These are phyloP conservation scores for Sebastes ruberrimus DNA, from an alignment of 2,797 vertebrate genomes.

Conservation along the genomic window DNA sequence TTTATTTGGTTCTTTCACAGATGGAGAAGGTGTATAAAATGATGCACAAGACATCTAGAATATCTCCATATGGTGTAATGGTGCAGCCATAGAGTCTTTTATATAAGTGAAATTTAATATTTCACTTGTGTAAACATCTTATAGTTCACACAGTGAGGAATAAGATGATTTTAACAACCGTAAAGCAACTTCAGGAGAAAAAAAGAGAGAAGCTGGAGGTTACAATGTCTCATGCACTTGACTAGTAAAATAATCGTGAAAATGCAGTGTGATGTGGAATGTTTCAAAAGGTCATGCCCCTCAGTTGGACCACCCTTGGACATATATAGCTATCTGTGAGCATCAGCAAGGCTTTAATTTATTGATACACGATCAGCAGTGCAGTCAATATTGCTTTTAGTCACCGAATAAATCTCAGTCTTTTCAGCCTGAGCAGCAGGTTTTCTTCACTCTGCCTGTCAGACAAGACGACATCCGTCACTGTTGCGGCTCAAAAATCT, in stretches of 20 bases:
- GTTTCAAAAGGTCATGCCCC: background rate
- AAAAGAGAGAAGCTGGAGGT: background rate
- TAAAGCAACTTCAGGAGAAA: background rate
- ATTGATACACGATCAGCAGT: background rate
- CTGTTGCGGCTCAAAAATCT: constrained; percentile 31
- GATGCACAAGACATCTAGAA: background rate
- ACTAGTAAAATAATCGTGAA: background rate
- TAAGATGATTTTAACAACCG: background rate
- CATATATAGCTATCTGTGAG: background rate
- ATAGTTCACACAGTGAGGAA: background rate
- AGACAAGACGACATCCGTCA: constrained; percentile 42
- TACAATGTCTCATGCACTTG: background rate
- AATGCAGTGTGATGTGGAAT: background rate
- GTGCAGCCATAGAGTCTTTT: background rate
- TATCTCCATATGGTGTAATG: background rate
- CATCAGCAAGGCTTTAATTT: background rate
- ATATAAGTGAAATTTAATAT: background rate
- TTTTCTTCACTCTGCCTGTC: constrained; percentile 16
- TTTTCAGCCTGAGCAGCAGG: constrained; percentile 20
- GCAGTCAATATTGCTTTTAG: background rate
- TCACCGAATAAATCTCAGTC: constrained; percentile 1
- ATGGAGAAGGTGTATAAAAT: background rate
- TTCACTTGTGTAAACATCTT: background rate
- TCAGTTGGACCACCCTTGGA: background rate
- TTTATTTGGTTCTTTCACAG: background rate